Conservation (phyloP, 2,113 vertebrate species). For the Ammodytes marinus region DNA sequence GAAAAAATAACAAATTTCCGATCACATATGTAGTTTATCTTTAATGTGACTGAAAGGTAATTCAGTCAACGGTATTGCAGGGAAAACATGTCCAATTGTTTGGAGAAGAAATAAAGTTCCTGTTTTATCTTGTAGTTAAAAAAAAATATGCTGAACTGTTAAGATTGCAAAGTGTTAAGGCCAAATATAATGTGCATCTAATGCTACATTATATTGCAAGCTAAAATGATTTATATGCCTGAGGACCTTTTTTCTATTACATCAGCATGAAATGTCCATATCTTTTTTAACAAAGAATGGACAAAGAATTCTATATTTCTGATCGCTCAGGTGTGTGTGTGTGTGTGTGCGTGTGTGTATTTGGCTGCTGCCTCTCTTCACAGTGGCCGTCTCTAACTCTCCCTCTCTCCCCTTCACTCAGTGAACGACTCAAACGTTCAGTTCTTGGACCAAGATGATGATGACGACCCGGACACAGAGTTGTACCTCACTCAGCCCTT, state of each 20-base stretch:
- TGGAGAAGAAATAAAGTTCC: slow-evolving; percentile 19
- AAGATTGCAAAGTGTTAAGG: not conserved
- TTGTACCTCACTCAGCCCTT: slow-evolving; percentile 99
- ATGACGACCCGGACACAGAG: slow-evolving; percentile 98
- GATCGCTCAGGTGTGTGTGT: slow-evolving; percentile 51
- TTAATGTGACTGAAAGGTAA: not conserved
- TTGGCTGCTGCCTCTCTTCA: not conserved
- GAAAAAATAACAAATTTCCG: not conserved
- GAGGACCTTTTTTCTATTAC: slow-evolving; percentile 22
- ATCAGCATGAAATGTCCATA: not conserved
- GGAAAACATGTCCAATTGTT: slow-evolving; percentile 27
- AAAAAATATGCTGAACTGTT: slow-evolving; percentile 11
- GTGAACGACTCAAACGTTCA: slow-evolving; percentile 99
- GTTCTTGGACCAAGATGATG: slow-evolving; percentile 99
- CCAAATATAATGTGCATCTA: slow-evolving; percentile 60
- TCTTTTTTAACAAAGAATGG: slow-evolving; percentile 13
- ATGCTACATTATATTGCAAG: slow-evolving; percentile 55
- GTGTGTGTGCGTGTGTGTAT: slow-evolving; percentile 4
- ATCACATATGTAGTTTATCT: not conserved
- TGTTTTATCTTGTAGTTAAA: slow-evolving; percentile 4
- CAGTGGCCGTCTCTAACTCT: slow-evolving; percentile 42
- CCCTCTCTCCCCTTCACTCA: slow-evolving; percentile 77
- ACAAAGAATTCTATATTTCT: not conserved
- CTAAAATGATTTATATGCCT: slow-evolving; percentile 20
- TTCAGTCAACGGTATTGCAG: not conserved